These are phyloP conservation scores for Holothuria leucospilota DNA, from an alignment of 53 echinoderm and acorn worm species.

Conservation along the genomic window DNA sequence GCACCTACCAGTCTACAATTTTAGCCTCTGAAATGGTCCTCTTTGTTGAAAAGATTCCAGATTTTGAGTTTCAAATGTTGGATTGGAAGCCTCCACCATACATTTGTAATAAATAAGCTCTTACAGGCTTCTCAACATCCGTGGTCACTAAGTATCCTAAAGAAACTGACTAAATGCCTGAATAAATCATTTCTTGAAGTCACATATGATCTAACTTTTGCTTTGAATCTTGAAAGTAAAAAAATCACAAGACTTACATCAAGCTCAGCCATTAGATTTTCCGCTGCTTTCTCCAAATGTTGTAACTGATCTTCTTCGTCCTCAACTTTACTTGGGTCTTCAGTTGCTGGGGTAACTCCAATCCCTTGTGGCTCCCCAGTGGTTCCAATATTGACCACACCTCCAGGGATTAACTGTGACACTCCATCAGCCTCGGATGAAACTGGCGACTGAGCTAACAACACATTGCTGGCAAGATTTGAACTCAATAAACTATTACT, in stretches of 20 bases:
- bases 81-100: too few relatives aligned
- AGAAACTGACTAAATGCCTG: too few relatives aligned
- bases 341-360: not conserved
- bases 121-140: too few relatives aligned
- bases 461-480: conserved; percentile 46
- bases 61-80: too few relatives aligned
- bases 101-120: too few relatives aligned
- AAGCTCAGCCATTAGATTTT: conserved; percentile 86
- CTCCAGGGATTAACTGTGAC: conserved; percentile 71
- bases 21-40: too few relatives aligned
- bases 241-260: not conserved
- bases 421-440: conserved; percentile 39
- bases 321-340: conserved; percentile 46
- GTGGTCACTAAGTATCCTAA: too few relatives aligned
- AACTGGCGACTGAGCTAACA: not conserved
- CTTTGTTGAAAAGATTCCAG: too few relatives aligned
- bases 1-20: too few relatives aligned
- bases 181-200: too few relatives aligned
- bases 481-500: conserved; percentile 23
- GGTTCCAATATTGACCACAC: conserved; percentile 47
- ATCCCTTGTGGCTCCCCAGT: conserved; percentile 45
- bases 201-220: not conserved
- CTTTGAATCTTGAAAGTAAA: not conserved
- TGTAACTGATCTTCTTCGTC: conserved; percentile 88
- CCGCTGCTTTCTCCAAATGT: conserved; percentile 94